Evolutionary conservation across 1,140 invertebrate genomes (phyloP), one percentile per base, ranked within the genome.

Genomic region (Leptestheria dahalacensis): DNA sequence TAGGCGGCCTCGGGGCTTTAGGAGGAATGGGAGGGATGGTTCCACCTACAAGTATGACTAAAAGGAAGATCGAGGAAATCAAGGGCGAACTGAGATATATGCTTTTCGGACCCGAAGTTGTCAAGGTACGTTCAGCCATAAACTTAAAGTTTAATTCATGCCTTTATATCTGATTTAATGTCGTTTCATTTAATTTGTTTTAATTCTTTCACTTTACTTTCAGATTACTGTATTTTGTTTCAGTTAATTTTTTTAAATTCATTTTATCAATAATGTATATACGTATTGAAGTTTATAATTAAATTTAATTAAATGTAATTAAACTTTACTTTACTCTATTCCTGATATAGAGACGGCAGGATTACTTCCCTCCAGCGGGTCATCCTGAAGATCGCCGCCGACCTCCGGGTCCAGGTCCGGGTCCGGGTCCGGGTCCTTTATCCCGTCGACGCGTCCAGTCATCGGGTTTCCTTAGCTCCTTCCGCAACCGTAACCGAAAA

Each of bases 51-150:
- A 26, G 46, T 12, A 62, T 62, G 61, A 57, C 47, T 29, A 53
- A 62, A 20, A 48, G 57, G 25, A 54, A 62, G n/a, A 50, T 62
- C 26, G 61, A 62, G 24, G 61, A 59, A 25, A 62, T 62, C 15
- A 62, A 57, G 57, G 25, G 24, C 9, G 61, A 62, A 33, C 28
- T 62, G 10, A 57, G 46, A 58, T 26, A 51, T 15, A 62, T 62
- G 61, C 55, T 62, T 15, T 62, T 62, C 48, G 55, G 61, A 12
- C 29, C 47, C 3, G 61, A 62, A 24, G 33, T 57, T 24, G n/a
- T n/a, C n/a, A 46, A 21, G 28, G 46, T 61, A 46, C 48, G 28
- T n/a, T n/a, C n/a, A n/a, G n/a, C n/a, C n/a, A n/a, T n/a, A n/a
- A 41, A 41, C 33, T 9, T 41, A 41, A 15, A 41, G 33, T 41